Percentiles rank a stretch among this genome's conserved stretches.
phyloP scores from a whole-genome alignment of 2,888 invertebrate species.

The Dicycla oo region DNA sequence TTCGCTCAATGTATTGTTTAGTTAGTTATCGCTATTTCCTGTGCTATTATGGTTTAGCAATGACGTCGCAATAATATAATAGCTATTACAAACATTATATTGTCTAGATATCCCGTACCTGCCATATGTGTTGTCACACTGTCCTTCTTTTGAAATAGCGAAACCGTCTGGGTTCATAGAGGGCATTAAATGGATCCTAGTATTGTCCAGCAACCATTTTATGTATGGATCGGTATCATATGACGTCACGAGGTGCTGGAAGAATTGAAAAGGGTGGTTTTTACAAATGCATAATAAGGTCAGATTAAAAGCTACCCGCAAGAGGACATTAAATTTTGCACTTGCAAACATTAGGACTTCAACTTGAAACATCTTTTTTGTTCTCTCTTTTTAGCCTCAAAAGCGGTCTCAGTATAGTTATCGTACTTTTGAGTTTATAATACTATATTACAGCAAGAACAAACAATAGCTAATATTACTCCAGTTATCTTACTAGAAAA shows the following conservation, averaged over 20 bases:
- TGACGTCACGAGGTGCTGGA: constrained; percentile 95
- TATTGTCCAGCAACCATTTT: constrained; percentile 97
- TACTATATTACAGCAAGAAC: not conserved
- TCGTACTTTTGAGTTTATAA: not conserved
- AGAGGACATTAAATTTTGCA: not conserved
- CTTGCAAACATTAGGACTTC: not conserved
- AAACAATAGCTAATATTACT: not conserved
- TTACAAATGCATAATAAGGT: not conserved
- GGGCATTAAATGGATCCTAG: constrained; percentile 98
- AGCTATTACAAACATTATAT: constrained; percentile 1
- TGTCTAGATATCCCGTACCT: constrained; percentile 88
- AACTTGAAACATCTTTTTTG: not conserved
- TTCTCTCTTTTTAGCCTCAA: not conserved
- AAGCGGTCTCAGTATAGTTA: not conserved
- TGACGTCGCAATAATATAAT: constrained; percentile 3
- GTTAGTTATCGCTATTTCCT: constrained; percentile 21
- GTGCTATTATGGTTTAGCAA: constrained; percentile 9
- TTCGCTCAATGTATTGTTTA: constrained; percentile 34
- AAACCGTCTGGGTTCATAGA: constrained; percentile 99
- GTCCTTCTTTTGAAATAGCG: constrained; percentile 97
- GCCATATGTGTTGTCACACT: constrained; percentile 96
- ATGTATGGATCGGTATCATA: constrained; percentile 96
- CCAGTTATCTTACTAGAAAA: constrained; percentile 5
- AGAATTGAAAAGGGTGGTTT: constrained; percentile 57
- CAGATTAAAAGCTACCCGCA: not conserved